Evolutionary conservation across 2,113 vertebrate genomes (phyloP).

Genomic region (Tylochromis polylepis): DNA sequence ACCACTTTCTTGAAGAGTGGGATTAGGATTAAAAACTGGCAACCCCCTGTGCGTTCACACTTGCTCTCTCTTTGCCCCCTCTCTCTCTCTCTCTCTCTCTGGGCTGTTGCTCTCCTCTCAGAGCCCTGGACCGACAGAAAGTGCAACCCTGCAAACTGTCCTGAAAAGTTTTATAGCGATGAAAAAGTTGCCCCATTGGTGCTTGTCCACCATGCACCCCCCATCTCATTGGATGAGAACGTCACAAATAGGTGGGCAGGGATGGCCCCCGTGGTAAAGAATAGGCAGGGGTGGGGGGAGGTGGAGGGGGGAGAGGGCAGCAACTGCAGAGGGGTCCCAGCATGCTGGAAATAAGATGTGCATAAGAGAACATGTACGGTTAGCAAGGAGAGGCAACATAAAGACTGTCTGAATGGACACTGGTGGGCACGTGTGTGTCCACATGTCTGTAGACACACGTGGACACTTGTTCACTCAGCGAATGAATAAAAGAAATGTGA

Average conservation of each 20-base stretch:
- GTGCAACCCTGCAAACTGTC: slow-evolving; percentile 71
- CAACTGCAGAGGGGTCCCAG: slow-evolving; percentile 63
- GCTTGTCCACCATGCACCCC: slow-evolving; percentile 29
- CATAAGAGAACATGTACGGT: slow-evolving; percentile 27
- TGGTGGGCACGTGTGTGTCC: neutral
- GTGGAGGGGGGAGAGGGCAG: slow-evolving; percentile 39
- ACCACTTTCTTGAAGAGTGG: slow-evolving; percentile 68
- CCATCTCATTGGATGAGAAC: slow-evolving; percentile 66
- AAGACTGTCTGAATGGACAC: slow-evolving; percentile 46
- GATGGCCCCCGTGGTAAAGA: slow-evolving; percentile 47
- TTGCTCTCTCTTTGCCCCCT: slow-evolving; percentile 51
- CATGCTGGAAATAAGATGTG: slow-evolving; percentile 68
- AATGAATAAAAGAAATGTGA: neutral
- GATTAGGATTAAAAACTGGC: slow-evolving; percentile 62
- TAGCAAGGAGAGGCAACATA: slow-evolving; percentile 31
- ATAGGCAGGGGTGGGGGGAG: slow-evolving; percentile 2
- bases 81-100: slow-evolving; percentile 57
- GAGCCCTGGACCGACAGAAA: slow-evolving; percentile 74
- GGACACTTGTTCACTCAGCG: neutral
- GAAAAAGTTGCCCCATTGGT: slow-evolving; percentile 64
- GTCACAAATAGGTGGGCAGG: slow-evolving; percentile 59
- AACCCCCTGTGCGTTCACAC: slow-evolving; percentile 57
- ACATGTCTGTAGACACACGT: neutral
- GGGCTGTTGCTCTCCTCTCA: slow-evolving; percentile 59
- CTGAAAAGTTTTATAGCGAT: slow-evolving; percentile 76